phyloP scores from a whole-genome alignment of 2,888 invertebrate species.

The Patella ulyssiponensis region DNA sequence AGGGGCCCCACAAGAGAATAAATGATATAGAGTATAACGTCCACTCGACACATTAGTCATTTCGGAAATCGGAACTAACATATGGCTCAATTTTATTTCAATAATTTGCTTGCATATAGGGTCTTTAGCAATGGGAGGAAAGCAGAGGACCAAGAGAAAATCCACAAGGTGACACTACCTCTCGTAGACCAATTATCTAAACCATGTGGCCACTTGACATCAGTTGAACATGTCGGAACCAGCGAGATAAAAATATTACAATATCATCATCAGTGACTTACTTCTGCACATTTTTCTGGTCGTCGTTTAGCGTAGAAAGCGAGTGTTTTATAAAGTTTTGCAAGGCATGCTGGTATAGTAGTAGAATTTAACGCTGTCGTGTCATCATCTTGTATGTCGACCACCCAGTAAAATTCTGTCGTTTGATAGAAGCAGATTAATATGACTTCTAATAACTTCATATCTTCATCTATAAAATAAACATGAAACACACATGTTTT shows the following conservation, averaged over 20 bases:
- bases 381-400: neutral
- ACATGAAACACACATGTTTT: no score
- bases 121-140: no score
- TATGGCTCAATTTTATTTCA: no score
- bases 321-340: constrained; percentile 40
- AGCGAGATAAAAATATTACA: neutral
- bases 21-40: no score
- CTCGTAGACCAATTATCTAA: no score
- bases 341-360: constrained; percentile 41
- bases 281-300: constrained; percentile 39
- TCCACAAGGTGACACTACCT: no score
- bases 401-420: neutral
- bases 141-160: no score
- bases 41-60: no score
- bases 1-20: neutral
- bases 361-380: neutral
- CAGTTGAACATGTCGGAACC: neutral
- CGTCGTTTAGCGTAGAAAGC: constrained; percentile 40
- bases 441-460: neutral
- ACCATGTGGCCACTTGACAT: no score
- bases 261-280: constrained; percentile 19
- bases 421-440: neutral
- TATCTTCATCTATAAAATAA: neutral
- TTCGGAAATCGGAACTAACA: no score
- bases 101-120: no score